Evolutionary conservation across 2,797 vertebrate species (phyloP).

Genomic region (Hafferia zeledoni): DNA sequence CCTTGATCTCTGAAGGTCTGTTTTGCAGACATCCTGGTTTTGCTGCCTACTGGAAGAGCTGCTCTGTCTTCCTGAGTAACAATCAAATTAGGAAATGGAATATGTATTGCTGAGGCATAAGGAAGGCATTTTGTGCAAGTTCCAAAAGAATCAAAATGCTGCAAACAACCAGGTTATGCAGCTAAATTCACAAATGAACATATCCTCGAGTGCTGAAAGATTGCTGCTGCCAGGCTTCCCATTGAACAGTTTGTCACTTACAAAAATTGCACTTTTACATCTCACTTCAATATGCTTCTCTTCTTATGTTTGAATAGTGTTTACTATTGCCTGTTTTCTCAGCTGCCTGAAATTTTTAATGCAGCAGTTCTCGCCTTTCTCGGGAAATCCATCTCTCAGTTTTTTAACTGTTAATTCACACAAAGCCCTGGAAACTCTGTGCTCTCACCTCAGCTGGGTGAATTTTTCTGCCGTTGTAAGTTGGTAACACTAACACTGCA

Average conservation of each 20-base stretch:
- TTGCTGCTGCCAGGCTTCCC: neutral
- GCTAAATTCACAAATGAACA: neutral
- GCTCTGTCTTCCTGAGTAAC: neutral
- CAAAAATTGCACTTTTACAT: neutral
- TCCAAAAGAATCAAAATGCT: neutral
- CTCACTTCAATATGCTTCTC: neutral
- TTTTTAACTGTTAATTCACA: conserved; percentile 3
- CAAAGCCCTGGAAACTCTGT: neutral
- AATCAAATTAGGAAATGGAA: neutral
- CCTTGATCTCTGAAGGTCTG: neutral
- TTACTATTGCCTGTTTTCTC: conserved; percentile 1
- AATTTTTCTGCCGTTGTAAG: neutral
- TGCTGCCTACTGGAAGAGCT: neutral
- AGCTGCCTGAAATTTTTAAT: neutral
- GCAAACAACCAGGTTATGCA: neutral
- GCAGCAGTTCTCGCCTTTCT: neutral
- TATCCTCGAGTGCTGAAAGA: neutral
- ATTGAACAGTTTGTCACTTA: neutral
- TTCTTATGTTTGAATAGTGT: neutral
- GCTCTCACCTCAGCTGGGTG: neutral
- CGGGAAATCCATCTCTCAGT: neutral
- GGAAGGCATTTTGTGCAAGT: neutral
- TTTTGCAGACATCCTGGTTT: neutral
- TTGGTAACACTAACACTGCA: neutral
- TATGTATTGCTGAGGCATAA: neutral